Evolutionary conservation across 2,113 vertebrate species (phyloP).

Genomic region (Zootoca vivipara): DNA sequence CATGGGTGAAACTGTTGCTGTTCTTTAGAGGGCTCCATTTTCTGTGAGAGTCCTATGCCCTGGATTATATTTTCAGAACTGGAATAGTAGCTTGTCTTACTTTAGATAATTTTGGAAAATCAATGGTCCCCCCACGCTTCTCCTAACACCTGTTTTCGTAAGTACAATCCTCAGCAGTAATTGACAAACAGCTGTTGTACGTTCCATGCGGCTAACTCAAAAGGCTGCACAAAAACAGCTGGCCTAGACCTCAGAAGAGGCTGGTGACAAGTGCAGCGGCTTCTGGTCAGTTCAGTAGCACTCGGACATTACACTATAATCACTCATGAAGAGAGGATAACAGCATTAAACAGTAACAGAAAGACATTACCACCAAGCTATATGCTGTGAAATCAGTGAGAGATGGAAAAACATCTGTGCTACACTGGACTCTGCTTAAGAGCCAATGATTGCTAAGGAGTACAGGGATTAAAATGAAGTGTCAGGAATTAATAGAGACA

Average conservation of each 20-base stretch:
- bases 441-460: neutral
- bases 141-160: neutral
- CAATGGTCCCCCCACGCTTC: neutral
- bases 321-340: neutral
- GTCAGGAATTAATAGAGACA: neutral
- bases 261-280: neutral
- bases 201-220: neutral
- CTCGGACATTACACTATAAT: neutral
- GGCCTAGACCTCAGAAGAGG: neutral
- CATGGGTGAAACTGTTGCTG: neutral
- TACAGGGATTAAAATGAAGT: neutral
- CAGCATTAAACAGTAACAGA: neutral
- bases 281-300: neutral
- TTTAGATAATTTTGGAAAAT: neutral
- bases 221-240: neutral
- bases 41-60: neutral
- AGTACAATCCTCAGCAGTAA: neutral
- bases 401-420: neutral
- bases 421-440: neutral
- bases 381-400: neutral
- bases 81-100: neutral
- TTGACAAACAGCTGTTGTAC: neutral
- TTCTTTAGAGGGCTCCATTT: neutral
- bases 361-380: neutral
- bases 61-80: neutral